Evolutionary conservation across 1,140 invertebrate species (phyloP), one percentile per base, ranked within the genome.

Genomic region (Ips typographus): DNA sequence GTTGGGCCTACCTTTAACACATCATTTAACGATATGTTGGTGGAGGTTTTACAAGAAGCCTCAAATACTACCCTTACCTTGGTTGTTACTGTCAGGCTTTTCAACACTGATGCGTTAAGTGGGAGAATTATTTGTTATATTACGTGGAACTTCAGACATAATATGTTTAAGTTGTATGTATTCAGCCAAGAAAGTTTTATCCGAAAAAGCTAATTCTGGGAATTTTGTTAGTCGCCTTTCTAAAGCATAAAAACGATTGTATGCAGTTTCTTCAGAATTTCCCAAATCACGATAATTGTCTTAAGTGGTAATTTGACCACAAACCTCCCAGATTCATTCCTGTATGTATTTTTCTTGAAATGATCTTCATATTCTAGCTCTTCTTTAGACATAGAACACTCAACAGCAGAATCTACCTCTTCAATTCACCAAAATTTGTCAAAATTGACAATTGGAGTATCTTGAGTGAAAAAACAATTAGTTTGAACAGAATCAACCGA

Each of bases 141-240:
- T 66, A 39, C 22, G 44, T 52, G 44, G 47, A 43, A 59, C 41
- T 44, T 62, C 41, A 51, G 65, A 67, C 77, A 22, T 22, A 22
- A 82, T 80, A 68, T 82, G 80, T 39, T 76, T 77, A 3, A 83
- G 49, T 1, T 64, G n/a, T 40, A 77, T 43, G 64, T 82, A 82
- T 69, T 82, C 80, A 2, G 65, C 6, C 72, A 83, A 78, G 62
- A 79, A 81, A 39, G 74, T 37, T 0, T 60, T 49, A 61, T 82
- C 82, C 39, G 67, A 43, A 3, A 68, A 4, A 57, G 72, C 71
- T 38, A 81, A 71, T 2, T 65, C 59, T 4, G 70, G 43, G 38
- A 77, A 47, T 42, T 68, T 71, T 0, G 42, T 8, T 4, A 77
- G 64, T 56, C 57, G 42, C 5, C 41, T 68, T 57, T 76, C 73